These are phyloP conservation scores for Notocelia uddmanniana DNA, from an alignment of 2,888 invertebrate genomes.

Conservation along the genomic window DNA sequence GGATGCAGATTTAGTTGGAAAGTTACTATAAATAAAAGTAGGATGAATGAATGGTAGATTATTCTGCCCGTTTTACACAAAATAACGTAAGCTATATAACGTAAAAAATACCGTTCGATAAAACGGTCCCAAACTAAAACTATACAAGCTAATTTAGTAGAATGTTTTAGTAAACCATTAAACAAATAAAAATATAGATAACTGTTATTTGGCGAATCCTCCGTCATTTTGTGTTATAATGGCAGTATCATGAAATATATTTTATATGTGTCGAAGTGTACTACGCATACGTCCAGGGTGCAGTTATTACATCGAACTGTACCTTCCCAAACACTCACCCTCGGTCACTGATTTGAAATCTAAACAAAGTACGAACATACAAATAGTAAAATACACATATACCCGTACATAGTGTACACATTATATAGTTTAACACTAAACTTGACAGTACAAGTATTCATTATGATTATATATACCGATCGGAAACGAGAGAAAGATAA, in stretches of 20 bases:
- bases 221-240: neutral
- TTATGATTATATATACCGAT: too few species aligned
- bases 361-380: slow-evolving; percentile 66
- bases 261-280: slow-evolving; percentile 34
- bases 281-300: slow-evolving; percentile 38
- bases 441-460: neutral
- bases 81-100: neutral
- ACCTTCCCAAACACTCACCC: slow-evolving; percentile 71
- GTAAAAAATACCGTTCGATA: neutral
- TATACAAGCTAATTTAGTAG: too few species aligned
- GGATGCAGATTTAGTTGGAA: slow-evolving; percentile 37
- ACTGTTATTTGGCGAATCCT: neutral
- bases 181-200: too few species aligned
- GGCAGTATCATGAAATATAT: slow-evolving; percentile 18
- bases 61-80: slow-evolving; percentile 10
- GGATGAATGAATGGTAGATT: slow-evolving; percentile 21
- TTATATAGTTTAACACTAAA: neutral
- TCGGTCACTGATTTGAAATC: slow-evolving; percentile 76
- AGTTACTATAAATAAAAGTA: slow-evolving; percentile 24
- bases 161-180: too few species aligned
- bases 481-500: too few species aligned
- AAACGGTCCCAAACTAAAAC: too few species aligned
- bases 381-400: slow-evolving; percentile 46
- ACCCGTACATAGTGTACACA: slow-evolving; percentile 17
- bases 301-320: slow-evolving; percentile 57